These are phyloP conservation scores for Chrysopa pallens DNA, from an alignment of 1,140 invertebrate genomes.

Conservation along the genomic window DNA sequence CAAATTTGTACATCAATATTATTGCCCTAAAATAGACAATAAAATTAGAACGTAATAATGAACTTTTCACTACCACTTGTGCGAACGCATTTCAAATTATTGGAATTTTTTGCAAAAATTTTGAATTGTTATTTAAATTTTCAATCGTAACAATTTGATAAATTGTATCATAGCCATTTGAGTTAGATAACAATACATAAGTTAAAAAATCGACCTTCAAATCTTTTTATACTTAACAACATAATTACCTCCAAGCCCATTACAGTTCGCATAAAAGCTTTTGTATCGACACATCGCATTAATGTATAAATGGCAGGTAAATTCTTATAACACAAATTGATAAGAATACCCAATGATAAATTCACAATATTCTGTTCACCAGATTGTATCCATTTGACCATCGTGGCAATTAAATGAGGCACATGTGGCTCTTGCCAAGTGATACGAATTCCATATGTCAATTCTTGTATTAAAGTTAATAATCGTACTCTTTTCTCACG, in stretches of 20 bases:
- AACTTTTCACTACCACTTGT: too few species aligned
- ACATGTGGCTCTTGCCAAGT: conserved; percentile 51
- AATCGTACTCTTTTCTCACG: conserved; percentile 32
- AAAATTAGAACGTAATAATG: too few species aligned
- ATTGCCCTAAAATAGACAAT: conserved; percentile 12
- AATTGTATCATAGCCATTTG: too few species aligned
- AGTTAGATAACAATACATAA: too few species aligned
- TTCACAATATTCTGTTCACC: conserved; percentile 33
- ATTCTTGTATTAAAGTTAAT: conserved; percentile 35
- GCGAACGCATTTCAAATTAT: too few species aligned
- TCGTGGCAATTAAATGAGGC: conserved; percentile 34
- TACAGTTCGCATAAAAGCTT: conserved; percentile 34
- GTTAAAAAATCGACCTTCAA: too few species aligned
- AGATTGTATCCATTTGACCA: conserved; percentile 37
- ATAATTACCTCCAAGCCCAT: conserved; percentile 31
- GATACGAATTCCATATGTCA: conserved; percentile 50
- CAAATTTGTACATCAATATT: conserved; percentile 28
- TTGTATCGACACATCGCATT: conserved; percentile 41
- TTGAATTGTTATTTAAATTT: too few species aligned
- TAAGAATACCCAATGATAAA: conserved; percentile 43
- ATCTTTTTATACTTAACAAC: not conserved
- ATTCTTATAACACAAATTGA: conserved; percentile 53
- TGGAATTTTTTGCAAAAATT: too few species aligned
- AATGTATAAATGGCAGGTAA: conserved; percentile 42
- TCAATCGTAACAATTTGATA: too few species aligned